These are phyloP conservation scores for Heterodera filipjevi DNA, from an alignment of 2,888 invertebrate genomes.

Conservation along the genomic window DNA sequence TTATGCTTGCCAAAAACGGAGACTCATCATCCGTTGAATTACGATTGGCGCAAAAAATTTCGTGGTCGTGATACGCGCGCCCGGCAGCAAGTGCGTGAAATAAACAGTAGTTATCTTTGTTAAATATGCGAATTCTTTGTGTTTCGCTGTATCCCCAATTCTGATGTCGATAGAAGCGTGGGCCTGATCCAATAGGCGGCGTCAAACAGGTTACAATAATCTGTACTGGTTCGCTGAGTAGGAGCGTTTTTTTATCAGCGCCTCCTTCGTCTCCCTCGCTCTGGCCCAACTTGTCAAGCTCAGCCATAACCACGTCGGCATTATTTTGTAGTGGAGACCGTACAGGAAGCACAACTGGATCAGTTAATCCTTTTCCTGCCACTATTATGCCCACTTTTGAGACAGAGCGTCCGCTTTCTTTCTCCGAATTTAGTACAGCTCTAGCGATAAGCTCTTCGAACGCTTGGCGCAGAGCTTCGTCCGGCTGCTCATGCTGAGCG, in stretches of 20 bases:
- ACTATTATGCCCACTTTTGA: not conserved
- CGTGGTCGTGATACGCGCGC: no score
- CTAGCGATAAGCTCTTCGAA: not conserved
- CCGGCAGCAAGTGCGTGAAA: not conserved
- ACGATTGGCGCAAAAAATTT: no score
- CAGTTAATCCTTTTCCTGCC: not conserved
- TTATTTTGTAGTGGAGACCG: not conserved
- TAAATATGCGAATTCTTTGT: not conserved
- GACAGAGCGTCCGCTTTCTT: not conserved
- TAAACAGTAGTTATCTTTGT: not conserved
- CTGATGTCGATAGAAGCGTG: not conserved
- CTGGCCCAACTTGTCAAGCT: not conserved
- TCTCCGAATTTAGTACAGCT: not conserved
- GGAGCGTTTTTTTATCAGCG: not conserved
- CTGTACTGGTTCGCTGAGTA: not conserved
- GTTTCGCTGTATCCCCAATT: not conserved
- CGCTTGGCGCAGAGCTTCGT: not conserved
- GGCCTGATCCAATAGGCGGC: not conserved
- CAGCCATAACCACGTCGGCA: not conserved
- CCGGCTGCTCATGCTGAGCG: not conserved
- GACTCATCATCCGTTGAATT: constrained; percentile 23
- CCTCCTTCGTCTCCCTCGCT: not conserved
- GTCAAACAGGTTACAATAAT: not conserved
- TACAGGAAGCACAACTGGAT: not conserved
- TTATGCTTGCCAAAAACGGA: not conserved